These are phyloP conservation scores for Cassiopea andromeda DNA, from an alignment of 30 jellyfish, hydroid and myxozoan species.

Conservation along the genomic window DNA sequence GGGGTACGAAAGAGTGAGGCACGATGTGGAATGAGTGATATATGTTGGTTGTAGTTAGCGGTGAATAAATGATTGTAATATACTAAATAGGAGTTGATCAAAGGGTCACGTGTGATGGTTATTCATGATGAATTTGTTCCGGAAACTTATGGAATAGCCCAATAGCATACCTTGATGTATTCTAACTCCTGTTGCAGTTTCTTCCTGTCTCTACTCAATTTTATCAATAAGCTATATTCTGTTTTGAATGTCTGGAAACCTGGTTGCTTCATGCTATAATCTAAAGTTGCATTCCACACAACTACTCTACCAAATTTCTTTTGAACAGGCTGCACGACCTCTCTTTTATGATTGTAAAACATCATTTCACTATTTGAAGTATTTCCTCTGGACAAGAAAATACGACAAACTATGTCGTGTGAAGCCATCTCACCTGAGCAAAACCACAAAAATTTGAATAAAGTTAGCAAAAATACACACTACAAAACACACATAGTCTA, in stretches of 20 bases:
- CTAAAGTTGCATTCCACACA: conserved; percentile 45
- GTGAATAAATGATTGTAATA: too few relatives aligned
- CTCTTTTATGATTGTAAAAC: conserved; percentile 26
- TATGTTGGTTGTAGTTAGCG: too few relatives aligned
- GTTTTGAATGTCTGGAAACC: conserved; percentile 24
- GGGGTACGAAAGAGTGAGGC: too few relatives aligned
- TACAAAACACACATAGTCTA: background rate
- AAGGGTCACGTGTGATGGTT: too few relatives aligned
- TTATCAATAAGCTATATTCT: conserved; percentile 44
- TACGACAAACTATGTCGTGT: conserved; percentile 8
- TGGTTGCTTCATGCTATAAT: conserved; percentile 33
- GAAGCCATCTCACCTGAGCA: conserved; percentile 26
- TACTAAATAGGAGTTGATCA: too few relatives aligned
- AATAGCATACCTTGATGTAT: conserved; percentile 17
- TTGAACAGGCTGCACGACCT: conserved; percentile 14
- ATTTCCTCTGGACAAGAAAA: background rate
- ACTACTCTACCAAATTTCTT: conserved; percentile 38
- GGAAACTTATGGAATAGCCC: background rate
- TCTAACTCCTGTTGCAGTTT: conserved; percentile 23
- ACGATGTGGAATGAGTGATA: too few relatives aligned
- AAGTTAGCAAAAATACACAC: background rate
- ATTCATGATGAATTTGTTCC: too few relatives aligned
- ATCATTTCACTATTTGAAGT: conserved; percentile 30
- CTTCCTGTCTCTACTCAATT: conserved; percentile 3
- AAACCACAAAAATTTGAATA: background rate